phyloP scores from a whole-genome alignment of 1,140 invertebrate species.

The Helicoverpa armigera region DNA sequence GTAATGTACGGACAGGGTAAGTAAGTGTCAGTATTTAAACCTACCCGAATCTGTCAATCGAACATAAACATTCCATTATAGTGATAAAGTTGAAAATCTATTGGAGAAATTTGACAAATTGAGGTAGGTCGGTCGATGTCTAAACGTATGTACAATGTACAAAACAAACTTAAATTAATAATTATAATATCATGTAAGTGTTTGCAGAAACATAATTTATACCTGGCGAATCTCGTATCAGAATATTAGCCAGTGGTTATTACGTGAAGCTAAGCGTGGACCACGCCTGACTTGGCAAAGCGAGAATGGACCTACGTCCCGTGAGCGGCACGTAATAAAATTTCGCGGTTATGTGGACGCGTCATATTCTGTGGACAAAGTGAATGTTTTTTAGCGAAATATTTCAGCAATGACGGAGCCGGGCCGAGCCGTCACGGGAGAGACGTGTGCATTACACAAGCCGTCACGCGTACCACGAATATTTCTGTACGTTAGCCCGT shows the following conservation, averaged over 20 bases:
- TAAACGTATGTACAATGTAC: not conserved
- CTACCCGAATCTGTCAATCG: too few species aligned
- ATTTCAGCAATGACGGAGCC: constrained; percentile 47
- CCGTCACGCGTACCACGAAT: constrained; percentile 41
- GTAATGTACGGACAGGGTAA: too few species aligned
- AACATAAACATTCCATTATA: too few species aligned
- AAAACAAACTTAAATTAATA: too few species aligned
- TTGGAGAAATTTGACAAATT: too few species aligned
- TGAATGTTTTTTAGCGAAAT: constrained; percentile 47
- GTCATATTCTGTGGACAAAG: constrained; percentile 39
- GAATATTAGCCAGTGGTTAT: constrained; percentile 17
- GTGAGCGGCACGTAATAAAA: constrained; percentile 28
- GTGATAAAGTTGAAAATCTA: too few species aligned
- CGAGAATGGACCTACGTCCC: constrained; percentile 3
- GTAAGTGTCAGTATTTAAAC: too few species aligned
- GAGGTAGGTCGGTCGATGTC: too few species aligned
- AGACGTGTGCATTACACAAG: constrained; percentile 45
- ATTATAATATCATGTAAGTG: not conserved
- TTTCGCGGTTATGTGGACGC: constrained; percentile 35
- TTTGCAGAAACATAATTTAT: constrained; percentile 6
- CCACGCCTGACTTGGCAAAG: constrained; percentile 13
- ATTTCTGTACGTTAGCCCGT: constrained; percentile 46
- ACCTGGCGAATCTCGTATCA: constrained; percentile 20
- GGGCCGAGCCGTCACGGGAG: not conserved
- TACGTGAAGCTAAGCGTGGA: constrained; percentile 19